Conservation (phyloP, 2,113 vertebrate genomes). For the Tragulus kanchil region DNA sequence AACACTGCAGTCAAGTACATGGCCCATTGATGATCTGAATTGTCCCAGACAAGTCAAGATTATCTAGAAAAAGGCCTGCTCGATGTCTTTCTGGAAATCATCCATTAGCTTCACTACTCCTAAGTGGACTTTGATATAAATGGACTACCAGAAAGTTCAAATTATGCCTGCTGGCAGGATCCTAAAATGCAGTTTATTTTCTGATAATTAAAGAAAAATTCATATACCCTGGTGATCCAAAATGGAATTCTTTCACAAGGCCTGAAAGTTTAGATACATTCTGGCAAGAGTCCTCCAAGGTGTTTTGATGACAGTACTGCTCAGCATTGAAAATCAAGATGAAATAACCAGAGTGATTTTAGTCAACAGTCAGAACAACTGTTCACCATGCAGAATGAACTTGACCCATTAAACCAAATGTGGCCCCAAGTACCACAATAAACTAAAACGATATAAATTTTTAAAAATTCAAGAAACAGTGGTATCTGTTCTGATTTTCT, state of each 20-base stretch:
- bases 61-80: background rate
- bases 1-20: background rate
- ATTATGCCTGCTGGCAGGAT: slow-evolving; percentile 16
- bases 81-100: slow-evolving; percentile 30
- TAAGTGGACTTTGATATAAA: background rate
- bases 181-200: background rate
- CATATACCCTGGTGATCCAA: background rate
- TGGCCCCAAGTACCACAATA: background rate
- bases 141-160: background rate
- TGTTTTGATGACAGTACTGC: background rate
- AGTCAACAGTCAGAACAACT: background rate
- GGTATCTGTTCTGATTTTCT: background rate
- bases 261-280: background rate
- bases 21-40: background rate
- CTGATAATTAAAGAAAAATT: slow-evolving; percentile 7
- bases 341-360: background rate
- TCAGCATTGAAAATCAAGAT: background rate
- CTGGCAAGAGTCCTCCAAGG: background rate
- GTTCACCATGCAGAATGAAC: background rate
- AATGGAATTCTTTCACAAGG: background rate
- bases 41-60: background rate
- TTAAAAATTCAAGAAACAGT: background rate
- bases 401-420: background rate
- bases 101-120: background rate
- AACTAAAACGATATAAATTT: background rate